These are phyloP conservation scores for Gopherus evgoodei DNA, from an alignment of 2,113 vertebrate genomes.

Conservation along the genomic window DNA sequence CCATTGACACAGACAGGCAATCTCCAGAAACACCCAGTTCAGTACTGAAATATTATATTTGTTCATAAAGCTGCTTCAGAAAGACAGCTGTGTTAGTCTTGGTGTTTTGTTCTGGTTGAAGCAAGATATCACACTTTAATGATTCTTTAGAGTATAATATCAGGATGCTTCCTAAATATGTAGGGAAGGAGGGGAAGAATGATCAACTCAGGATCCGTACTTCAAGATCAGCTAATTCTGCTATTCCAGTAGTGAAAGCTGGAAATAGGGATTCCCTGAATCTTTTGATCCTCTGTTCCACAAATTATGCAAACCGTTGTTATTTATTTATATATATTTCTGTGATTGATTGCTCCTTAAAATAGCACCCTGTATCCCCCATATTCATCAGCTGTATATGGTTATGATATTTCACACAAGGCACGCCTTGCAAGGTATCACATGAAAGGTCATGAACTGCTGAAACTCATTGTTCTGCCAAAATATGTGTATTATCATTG, in stretches of 20 bases:
- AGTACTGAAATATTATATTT: background rate
- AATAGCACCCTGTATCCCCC: too few relatives aligned
- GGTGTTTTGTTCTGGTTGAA: background rate
- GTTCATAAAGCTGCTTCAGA: background rate
- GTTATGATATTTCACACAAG: too few relatives aligned
- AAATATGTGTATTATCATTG: too few relatives aligned
- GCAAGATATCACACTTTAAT: background rate
- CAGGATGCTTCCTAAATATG: background rate
- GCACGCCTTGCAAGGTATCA: too few relatives aligned
- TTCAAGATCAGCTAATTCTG: background rate
- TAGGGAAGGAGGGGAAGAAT: background rate
- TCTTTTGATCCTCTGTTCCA: background rate
- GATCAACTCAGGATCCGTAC: background rate
- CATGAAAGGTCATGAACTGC: too few relatives aligned
- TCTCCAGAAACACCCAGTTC: background rate
- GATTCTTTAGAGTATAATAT: background rate
- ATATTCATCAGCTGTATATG: too few relatives aligned
- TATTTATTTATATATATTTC: background rate
- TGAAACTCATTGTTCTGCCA: too few relatives aligned
- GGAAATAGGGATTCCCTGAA: background rate
- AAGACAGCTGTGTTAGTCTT: fast-evolving
- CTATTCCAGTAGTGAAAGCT: fast-evolving
- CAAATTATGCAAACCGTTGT: fast-evolving
- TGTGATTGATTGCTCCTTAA: too few relatives aligned
- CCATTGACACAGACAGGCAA: background rate